Evolutionary conservation across 1,140 invertebrate genomes (phyloP), one percentile per base, ranked within the genome.

Genomic region (Papilio glaucus): DNA sequence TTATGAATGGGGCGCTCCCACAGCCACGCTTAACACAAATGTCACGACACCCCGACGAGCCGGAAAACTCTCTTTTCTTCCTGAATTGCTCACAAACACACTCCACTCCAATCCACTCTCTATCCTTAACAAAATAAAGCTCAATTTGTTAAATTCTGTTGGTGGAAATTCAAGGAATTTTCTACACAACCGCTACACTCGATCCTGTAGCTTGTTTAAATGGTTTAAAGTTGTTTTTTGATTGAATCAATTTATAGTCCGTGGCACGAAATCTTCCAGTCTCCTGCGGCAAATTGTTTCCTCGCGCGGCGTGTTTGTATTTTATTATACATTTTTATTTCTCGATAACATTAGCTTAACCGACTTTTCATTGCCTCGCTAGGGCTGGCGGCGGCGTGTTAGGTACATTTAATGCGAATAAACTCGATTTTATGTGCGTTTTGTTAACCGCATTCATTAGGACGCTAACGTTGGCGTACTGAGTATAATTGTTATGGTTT

Each of bases 311-410:
- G 85, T 92, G 89, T 91, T 92, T 91, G 88, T 91, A 93, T 93
- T 93, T 93, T 93, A 93, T 91, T 93, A 93, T 93, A 93, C 91
- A 91, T 93, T 93, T 93, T 93, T 93, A 93, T 91, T 91, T 87
- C 89, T 86, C 91, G 91, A 93, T 93, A 93, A 93, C 91, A 93
- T 93, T 93, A 93, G 91, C 91, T 91, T 93, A 93, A 93, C 91
- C 89, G 91, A 91, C 89, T 93, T 93, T 93, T 93, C 91, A 93
- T 93, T 93, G 91, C 89, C 86, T 87, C 65, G 75, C 79, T 89
- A 93, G 91, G 91, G 91, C 80, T 93, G 91, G 71, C 88, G 75
- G 29, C 6, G 29, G 78, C 53, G 74, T 61, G 71, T 41, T 45
- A 69, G 21, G 3, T 57, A n/a, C 42, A 26, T 45, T 49, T 69